Evolutionary conservation across 2,797 vertebrate species (phyloP), one percentile per base, ranked within the genome.

Genomic region (Danio jaintianensis): DNA sequence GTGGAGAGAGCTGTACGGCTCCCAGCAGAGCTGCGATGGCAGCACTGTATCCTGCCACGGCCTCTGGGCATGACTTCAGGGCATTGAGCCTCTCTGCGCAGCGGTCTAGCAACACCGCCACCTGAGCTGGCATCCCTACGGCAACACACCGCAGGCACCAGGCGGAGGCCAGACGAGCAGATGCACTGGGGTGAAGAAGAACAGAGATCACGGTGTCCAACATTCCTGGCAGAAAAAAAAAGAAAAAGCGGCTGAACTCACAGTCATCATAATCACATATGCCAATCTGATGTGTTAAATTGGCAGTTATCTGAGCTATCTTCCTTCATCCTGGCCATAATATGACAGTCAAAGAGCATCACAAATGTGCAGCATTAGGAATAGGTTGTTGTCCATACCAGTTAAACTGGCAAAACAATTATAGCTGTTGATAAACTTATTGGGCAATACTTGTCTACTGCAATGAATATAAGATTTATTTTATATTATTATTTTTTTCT

Each of bases 111-210:
- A 98, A 93, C 6, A 89, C 84, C 0, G 94, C 93, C 40, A 93
- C 87, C 18, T 94, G 93, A 79, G 92, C 95, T 0, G 96, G 96
- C 84, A 96, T 83, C 0, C 96, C 96, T 58, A 94, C 81, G 8
- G 94, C 94, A 64, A 97, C 75, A 73, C 96, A 96, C 84, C 91
- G 95, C 50, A 98, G 89, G 70, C 96, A 97, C 96, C 97, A 98
- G 5, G 96, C 95, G 18, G 96, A 95, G 0, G 95, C 93, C 68
- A 98, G 90, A 7, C 92, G 93, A n/a, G 94, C 96, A 0, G 94
- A 91, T 53, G 91, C 6, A 47, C 88, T 93, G 6, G 95, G 95
- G 74, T 98, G 96, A 47, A 95, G 86, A 80, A 95, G 90, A 86
- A 96, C 87, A 9, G 95, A 95, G 79, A 94, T 82, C 29, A 97